phyloP scores from a whole-genome alignment of 2,797 vertebrate genomes.

The Macroramphosus scolopax region DNA sequence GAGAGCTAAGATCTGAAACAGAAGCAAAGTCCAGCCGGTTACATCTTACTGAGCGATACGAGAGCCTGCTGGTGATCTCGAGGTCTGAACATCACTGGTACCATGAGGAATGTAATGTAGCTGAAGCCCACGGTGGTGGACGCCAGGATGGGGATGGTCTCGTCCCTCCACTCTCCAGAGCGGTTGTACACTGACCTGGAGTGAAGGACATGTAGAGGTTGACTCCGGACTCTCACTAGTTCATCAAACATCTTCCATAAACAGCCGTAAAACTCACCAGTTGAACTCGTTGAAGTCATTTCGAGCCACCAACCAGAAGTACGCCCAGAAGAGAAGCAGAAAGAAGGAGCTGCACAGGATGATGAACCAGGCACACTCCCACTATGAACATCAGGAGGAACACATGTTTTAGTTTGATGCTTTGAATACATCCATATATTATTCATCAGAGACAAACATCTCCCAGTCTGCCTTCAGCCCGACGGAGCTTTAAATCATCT shows the following conservation, averaged over 20 bases:
- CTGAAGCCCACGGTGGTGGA: constrained; percentile 87
- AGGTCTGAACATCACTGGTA: constrained; percentile 45
- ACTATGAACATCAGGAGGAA: constrained; percentile 72
- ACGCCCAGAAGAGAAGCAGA: constrained; percentile 89
- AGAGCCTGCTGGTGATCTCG: not conserved
- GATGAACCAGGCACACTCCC: constrained; percentile 93
- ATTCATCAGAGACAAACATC: too few relatives aligned
- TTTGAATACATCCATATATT: too few relatives aligned
- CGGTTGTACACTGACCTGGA: constrained; percentile 92
- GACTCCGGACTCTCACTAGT: not conserved
- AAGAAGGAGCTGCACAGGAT: constrained; percentile 89
- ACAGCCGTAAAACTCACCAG: constrained; percentile 81
- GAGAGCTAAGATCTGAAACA: constrained; percentile 76
- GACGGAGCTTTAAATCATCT: too few relatives aligned
- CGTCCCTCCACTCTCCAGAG: constrained; percentile 91
- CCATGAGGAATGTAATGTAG: constrained; percentile 88
- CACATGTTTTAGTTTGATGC: too few relatives aligned
- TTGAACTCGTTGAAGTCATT: constrained; percentile 99
- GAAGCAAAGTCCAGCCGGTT: not conserved
- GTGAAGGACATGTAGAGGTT: constrained; percentile 1
- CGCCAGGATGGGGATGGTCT: constrained; percentile 88
- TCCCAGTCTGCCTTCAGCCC: too few relatives aligned
- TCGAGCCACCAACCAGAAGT: constrained; percentile 94
- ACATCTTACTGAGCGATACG: not conserved
- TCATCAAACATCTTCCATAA: not conserved